These are phyloP conservation scores for Plestiodon gilberti DNA, from an alignment of 2,113 vertebrate genomes.

Conservation along the genomic window DNA sequence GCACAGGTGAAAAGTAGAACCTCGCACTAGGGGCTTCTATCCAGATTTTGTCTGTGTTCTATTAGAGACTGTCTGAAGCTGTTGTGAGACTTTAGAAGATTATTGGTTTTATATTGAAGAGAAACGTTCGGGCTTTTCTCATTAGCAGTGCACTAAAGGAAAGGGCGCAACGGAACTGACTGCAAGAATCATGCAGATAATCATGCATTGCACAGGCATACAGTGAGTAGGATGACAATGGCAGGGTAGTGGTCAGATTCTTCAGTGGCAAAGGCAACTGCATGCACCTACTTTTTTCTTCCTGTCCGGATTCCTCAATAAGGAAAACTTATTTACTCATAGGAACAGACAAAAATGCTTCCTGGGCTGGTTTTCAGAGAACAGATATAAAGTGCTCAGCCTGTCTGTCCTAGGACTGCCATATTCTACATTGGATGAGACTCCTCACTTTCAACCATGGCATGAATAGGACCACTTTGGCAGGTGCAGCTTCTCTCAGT, in stretches of 20 bases:
- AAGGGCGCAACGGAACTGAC: not conserved
- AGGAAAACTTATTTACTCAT: not conserved
- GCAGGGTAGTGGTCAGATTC: not conserved
- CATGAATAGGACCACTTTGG: not conserved
- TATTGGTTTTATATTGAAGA: not conserved
- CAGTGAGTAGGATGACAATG: not conserved
- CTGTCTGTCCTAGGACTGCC: not conserved
- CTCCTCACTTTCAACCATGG: not conserved
- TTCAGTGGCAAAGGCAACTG: not conserved
- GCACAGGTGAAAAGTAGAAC: not conserved
- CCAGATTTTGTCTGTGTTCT: not conserved
- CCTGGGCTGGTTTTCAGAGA: not conserved
- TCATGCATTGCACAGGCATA: not conserved
- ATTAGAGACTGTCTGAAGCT: not conserved
- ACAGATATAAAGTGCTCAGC: not conserved
- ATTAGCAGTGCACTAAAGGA: not conserved
- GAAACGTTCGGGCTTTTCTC: not conserved
- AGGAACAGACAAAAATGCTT: not conserved
- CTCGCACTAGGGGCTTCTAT: not conserved
- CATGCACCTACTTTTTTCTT: not conserved
- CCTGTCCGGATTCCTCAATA: not conserved
- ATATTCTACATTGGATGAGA: not conserved
- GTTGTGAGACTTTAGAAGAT: not conserved
- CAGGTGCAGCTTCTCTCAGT: not conserved
- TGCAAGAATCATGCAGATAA: not conserved